These are phyloP conservation scores for Eristalinus sepulchralis DNA, from an alignment of 2,888 invertebrate genomes.

Conservation along the genomic window DNA sequence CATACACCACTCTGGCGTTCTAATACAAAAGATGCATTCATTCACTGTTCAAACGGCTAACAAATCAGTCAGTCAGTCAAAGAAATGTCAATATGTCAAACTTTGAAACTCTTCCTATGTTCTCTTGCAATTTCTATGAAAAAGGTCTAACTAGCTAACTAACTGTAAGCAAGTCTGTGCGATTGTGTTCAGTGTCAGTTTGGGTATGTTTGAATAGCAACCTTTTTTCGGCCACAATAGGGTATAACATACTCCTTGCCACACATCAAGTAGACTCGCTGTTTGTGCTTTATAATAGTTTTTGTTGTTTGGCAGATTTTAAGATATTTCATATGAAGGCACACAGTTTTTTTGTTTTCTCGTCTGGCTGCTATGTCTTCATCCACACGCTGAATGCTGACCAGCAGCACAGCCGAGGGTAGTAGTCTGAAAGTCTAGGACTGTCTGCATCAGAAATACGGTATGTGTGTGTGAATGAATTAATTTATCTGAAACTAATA, in stretches of 20 bases:
- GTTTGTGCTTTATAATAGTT: not conserved
- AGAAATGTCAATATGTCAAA: too few relatives aligned
- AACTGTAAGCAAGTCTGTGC: too few relatives aligned
- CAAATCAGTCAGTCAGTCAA: too few relatives aligned
- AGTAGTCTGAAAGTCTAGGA: constrained; percentile 65
- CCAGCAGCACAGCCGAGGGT: constrained; percentile 14
- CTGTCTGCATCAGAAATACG: constrained; percentile 12
- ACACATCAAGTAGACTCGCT: not conserved
- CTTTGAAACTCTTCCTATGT: too few relatives aligned
- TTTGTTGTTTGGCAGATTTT: not conserved
- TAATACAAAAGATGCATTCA: too few relatives aligned
- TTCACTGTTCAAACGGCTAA: too few relatives aligned
- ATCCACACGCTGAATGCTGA: not conserved
- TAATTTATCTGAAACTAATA: constrained; percentile 60
- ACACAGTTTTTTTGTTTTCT: not conserved
- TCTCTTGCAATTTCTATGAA: too few relatives aligned
- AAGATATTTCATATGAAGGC: not conserved
- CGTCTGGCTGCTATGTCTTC: too few relatives aligned
- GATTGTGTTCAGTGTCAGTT: too few relatives aligned
- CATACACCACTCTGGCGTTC: too few relatives aligned
- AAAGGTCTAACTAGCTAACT: too few relatives aligned
- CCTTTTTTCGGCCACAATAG: not conserved
- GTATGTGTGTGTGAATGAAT: constrained; percentile 48
- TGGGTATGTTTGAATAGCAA: too few relatives aligned
- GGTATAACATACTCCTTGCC: not conserved